Evolutionary conservation across 2,888 invertebrate genomes (phyloP).

Genomic region (Tyria jacobaeae): DNA sequence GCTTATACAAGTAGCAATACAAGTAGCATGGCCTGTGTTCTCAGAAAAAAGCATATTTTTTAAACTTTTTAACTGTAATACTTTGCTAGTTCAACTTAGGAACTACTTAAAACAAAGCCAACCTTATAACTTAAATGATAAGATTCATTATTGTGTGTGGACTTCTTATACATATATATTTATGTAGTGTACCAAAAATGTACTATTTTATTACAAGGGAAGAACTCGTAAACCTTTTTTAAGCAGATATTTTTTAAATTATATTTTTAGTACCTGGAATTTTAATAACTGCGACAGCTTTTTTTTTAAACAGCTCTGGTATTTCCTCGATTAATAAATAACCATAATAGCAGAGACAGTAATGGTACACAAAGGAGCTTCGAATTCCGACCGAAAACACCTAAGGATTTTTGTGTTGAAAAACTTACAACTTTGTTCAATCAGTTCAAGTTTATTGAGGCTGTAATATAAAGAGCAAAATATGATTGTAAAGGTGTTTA

Average conservation of each 20-base stretch:
- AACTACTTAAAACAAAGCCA: constrained; percentile 13
- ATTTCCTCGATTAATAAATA: neutral
- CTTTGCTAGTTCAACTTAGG: constrained; percentile 38
- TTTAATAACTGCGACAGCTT: neutral
- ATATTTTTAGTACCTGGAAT: constrained; percentile 12
- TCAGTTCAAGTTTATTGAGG: too few species aligned
- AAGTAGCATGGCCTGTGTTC: constrained; percentile 22
- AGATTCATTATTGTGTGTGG: constrained; percentile 33
- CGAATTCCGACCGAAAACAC: too few species aligned
- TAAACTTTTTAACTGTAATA: constrained; percentile 44
- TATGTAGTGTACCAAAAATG: constrained; percentile 45
- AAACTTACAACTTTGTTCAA: too few species aligned
- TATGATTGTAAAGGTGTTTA: too few species aligned
- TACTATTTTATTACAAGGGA: constrained; percentile 43
- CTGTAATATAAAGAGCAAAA: too few species aligned
- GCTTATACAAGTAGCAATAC: too few species aligned
- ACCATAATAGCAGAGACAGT: neutral
- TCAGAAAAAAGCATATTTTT: constrained; percentile 44
- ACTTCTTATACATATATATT: constrained; percentile 32
- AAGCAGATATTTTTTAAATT: constrained; percentile 16
- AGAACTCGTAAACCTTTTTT: constrained; percentile 31
- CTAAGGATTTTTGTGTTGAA: too few species aligned
- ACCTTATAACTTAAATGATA: constrained; percentile 29
- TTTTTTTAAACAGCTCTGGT: neutral
- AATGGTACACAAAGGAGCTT: neutral